A percentile compares a stretch with the other conserved stretches of the same genome.
Evolutionary conservation across 2,113 vertebrate genomes (phyloP).

Genomic region (Cervus canadensis): DNA sequence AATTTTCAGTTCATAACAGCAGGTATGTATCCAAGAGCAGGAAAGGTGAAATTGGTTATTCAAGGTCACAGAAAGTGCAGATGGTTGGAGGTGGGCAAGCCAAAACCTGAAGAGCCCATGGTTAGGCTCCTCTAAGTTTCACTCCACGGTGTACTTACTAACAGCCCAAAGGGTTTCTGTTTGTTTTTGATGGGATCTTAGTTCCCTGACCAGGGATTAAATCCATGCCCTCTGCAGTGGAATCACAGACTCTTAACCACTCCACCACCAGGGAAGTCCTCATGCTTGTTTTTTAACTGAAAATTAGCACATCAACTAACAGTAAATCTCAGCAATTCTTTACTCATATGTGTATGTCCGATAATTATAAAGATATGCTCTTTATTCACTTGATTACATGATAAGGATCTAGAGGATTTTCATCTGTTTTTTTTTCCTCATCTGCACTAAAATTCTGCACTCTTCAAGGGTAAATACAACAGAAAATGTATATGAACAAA

Average conservation of each 20-base stretch:
- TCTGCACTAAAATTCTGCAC: neutral
- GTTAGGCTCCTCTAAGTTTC: neutral
- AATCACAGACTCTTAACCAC: neutral
- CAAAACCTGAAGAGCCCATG: neutral
- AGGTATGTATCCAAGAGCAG: neutral
- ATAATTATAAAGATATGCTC: neutral
- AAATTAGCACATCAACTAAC: neutral
- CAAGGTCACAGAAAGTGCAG: neutral
- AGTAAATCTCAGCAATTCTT: neutral
- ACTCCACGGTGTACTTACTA: neutral
- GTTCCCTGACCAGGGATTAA: neutral
- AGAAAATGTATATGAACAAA: slow-evolving; percentile 7
- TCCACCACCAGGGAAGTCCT: neutral
- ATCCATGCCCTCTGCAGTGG: neutral
- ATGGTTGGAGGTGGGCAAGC: neutral
- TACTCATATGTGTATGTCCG: neutral
- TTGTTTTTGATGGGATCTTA: neutral
- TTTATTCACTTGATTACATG: neutral
- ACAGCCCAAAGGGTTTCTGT: neutral
- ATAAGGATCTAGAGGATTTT: neutral
- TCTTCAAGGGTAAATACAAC: neutral
- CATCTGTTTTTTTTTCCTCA: neutral
- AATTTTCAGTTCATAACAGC: neutral
- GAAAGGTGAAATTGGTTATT: neutral
- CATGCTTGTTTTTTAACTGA: neutral